phyloP scores from a whole-genome alignment of 1,140 invertebrate species.

The Heliconius hermathena region DNA sequence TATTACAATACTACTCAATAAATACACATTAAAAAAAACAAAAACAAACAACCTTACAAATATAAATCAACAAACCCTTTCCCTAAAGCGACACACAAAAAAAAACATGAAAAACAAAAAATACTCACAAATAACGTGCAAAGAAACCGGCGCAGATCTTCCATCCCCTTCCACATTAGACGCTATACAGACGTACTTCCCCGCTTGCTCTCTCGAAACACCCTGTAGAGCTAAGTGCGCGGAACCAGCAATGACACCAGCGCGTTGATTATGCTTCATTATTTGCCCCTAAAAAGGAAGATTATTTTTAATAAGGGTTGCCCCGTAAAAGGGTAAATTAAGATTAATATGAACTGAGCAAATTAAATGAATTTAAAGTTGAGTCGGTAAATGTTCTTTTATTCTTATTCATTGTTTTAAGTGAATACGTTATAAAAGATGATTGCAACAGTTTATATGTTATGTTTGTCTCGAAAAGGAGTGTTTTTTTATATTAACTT shows the following conservation, averaged over 20 bases:
- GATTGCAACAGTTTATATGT: too few species aligned
- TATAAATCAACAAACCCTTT: neutral
- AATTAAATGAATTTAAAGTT: constrained; percentile 24
- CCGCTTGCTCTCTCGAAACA: constrained; percentile 88
- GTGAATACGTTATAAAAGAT: neutral
- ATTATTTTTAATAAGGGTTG: constrained; percentile 35
- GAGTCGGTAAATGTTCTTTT: neutral
- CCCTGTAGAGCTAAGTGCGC: constrained; percentile 89
- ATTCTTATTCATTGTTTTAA: neutral
- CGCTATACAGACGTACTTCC: constrained; percentile 92
- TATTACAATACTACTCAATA: too few species aligned
- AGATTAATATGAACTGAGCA: constrained; percentile 23
- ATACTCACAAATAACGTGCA: constrained; percentile 95
- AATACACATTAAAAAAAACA: too few species aligned
- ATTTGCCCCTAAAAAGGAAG: constrained; percentile 85
- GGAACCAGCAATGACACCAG: constrained; percentile 91
- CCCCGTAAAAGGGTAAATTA: constrained; percentile 22
- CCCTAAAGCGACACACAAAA: neutral
- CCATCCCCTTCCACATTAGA: constrained; percentile 94
- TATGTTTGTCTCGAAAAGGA: too few species aligned
- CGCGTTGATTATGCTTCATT: constrained; percentile 91
- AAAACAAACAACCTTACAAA: neutral
- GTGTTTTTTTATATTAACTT: too few species aligned
- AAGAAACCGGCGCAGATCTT: constrained; percentile 88
- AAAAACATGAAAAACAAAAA: neutral